phyloP scores from a whole-genome alignment of 2,888 invertebrate species.

The Thera obeliscata region DNA sequence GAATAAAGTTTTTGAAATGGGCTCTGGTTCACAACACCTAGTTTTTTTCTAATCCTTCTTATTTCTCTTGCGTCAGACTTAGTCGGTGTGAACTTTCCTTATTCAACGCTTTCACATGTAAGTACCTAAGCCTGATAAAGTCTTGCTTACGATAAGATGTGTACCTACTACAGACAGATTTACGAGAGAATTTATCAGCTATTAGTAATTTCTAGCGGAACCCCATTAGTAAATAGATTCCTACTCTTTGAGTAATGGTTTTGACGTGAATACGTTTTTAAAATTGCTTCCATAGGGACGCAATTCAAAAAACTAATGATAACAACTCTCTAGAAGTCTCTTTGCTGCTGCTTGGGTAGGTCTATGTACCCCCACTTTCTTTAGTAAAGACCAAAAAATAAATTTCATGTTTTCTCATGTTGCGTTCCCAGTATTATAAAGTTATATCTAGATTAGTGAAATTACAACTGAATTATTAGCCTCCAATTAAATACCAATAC shows the following conservation, averaged over 20 bases:
- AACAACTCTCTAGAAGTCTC: too few species aligned
- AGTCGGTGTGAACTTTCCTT: conserved; percentile 10
- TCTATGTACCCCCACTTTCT: too few species aligned
- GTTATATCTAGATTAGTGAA: conserved; percentile 16
- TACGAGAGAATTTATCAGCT: conserved; percentile 53
- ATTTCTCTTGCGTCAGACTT: not conserved
- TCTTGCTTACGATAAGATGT: conserved; percentile 38
- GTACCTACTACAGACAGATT: conserved; percentile 45
- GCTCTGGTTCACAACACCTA: too few species aligned
- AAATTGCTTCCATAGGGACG: too few species aligned
- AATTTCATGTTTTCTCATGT: not conserved
- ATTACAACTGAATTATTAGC: conserved; percentile 26
- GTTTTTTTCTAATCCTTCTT: not conserved
- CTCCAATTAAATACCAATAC: conserved; percentile 26
- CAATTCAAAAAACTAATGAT: too few species aligned
- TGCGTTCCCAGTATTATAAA: not conserved
- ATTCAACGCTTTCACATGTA: conserved; percentile 29
- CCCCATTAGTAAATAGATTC: conserved; percentile 45
- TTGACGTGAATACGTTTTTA: conserved; percentile 25
- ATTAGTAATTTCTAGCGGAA: conserved; percentile 47
- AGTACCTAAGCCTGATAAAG: conserved; percentile 40
- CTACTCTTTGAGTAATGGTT: conserved; percentile 34
- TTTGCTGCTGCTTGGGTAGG: too few species aligned
- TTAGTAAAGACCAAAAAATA: too few species aligned
- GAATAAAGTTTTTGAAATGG: too few species aligned